A percentile compares a stretch with the other conserved stretches of the same genome.
These are phyloP conservation scores for Meloidogyne exigua DNA, from an alignment of 1,140 invertebrate genomes.

Conservation along the genomic window DNA sequence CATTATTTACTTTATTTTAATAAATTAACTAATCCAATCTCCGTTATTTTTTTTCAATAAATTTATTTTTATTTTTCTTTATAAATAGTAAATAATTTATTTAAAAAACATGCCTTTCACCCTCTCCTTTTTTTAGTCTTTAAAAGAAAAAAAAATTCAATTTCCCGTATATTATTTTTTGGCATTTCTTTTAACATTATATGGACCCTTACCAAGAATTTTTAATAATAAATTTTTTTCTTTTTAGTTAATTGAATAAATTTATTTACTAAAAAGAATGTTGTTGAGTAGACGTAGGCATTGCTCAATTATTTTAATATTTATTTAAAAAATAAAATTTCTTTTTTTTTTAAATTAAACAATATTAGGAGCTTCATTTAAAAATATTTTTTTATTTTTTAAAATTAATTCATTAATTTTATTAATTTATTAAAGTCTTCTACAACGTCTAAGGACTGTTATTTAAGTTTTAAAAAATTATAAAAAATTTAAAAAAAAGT, in stretches of 20 bases:
- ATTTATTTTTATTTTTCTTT: background rate
- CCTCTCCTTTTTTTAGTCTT: too few species aligned
- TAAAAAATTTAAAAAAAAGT: too few species aligned
- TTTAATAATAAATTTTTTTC: background rate
- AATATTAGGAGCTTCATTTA: too few species aligned
- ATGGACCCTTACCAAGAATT: background rate
- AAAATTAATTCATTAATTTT: too few species aligned
- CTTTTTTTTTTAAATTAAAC: background rate
- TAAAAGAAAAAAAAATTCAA: background rate
- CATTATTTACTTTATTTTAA: background rate
- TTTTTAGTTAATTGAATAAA: background rate
- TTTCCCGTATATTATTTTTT: background rate
- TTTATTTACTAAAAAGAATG: background rate
- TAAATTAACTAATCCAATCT: background rate
- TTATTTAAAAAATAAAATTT: background rate
- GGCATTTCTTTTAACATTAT: background rate
- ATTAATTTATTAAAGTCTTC: too few species aligned
- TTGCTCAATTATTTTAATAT: background rate
- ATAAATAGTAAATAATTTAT: background rate
- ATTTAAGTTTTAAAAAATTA: too few species aligned
- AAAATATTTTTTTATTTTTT: background rate
- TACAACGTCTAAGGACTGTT: too few species aligned
- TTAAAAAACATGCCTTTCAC: background rate
- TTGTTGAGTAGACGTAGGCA: background rate
- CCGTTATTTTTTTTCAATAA: background rate